Evolutionary conservation across 1,140 invertebrate genomes (phyloP), one percentile per base, ranked within the genome.

Genomic region (Drosophila saltans): DNA sequence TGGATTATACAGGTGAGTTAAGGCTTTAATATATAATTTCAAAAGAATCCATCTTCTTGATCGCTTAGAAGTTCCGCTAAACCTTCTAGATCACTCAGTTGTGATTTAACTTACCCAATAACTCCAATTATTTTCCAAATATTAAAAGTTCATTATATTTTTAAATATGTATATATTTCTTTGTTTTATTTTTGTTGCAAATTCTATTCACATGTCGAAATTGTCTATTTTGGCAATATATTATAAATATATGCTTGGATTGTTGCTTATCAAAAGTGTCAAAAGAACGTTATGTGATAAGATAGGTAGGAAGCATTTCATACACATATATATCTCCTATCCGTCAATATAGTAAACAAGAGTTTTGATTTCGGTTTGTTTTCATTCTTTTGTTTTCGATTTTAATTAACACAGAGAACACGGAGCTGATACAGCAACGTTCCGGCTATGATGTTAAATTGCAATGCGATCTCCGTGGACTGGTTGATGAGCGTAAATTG

Each of bases 401-500:
- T 66, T 16, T 67, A 28, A 62, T 43, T 62, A 62, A 30, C 24
- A 52, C 59, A 92, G 91, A 92, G 33, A 91, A 91, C 60, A 78
- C 84, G 0, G 91, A 92, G 56, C 52, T 91, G 9, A 91, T 91
- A 65, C 90, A 92, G 11, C 91, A 91, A 66, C 72, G 77, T 7
- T 76, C 76, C 41, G 91, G 91, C 24, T 81, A 78, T 21, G 84
- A 92, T 65, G 82, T 92, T 6, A 75, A 69, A 56, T 30, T 92
- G 64, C 91, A 91, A 56, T 92, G 91, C 63, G 79, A 85, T 59
- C 75, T 91, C 10, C 86, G 80, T 11, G 88, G 88, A 3, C 55
- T 91, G 26, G 69, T 91, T 3, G 78, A 84, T 61, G 90, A 88
- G 9, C 63, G 69, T 1, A 80, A 68, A 66, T 24, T 88, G 45